phyloP scores from a whole-genome alignment of 2,113 vertebrate species.

The Gobius niger region DNA sequence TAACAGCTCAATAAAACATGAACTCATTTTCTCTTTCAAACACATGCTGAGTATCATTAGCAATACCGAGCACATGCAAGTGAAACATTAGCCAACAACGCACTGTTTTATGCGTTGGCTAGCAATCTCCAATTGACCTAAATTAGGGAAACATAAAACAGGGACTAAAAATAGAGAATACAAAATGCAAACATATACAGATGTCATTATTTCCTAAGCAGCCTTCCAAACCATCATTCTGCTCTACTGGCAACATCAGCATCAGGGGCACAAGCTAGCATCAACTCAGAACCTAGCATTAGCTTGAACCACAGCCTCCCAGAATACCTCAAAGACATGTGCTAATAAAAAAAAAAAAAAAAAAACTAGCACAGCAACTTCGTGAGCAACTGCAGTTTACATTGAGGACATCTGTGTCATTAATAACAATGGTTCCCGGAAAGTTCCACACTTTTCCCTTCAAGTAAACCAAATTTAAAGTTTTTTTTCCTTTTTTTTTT shows the following conservation, averaged over 20 bases:
- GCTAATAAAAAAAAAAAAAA: slow-evolving; percentile 1
- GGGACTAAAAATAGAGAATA: neutral
- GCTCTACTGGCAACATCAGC: neutral
- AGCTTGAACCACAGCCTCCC: slow-evolving; percentile 10
- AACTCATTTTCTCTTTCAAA: slow-evolving; percentile 9
- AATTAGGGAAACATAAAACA: no score
- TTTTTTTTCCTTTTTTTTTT: neutral
- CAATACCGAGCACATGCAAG: neutral
- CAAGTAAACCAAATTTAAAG: slow-evolving; percentile 4
- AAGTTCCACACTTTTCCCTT: slow-evolving; percentile 8
- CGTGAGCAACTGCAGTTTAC: slow-evolving; percentile 12
- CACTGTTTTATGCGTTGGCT: neutral
- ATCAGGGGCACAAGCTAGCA: neutral
- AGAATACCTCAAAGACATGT: slow-evolving; percentile 14
- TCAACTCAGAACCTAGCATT: slow-evolving; percentile 7
- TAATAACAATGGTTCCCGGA: slow-evolving; percentile 10
- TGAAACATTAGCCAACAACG: neutral
- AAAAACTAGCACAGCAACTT: no score
- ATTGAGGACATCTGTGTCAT: slow-evolving; percentile 13
- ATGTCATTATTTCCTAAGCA: neutral
- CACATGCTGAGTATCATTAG: neutral
- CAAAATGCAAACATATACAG: neutral
- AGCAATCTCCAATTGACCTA: neutral
- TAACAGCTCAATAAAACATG: slow-evolving; percentile 26
- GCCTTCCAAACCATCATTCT: neutral